phyloP scores from a whole-genome alignment of 1,140 invertebrate species.

The Limonius californicus region DNA sequence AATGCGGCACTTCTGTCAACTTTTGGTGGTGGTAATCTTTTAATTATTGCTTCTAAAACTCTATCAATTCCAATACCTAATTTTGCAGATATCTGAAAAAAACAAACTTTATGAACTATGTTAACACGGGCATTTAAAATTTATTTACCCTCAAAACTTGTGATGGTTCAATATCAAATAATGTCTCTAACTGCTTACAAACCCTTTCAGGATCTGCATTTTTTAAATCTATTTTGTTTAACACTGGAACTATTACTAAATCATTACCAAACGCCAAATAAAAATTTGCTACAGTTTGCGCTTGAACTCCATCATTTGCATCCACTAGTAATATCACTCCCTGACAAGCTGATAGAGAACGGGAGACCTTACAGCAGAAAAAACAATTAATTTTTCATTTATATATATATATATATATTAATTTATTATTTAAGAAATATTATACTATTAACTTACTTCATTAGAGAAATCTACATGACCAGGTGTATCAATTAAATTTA shows the following conservation, averaged over 20 bases:
- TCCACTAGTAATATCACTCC: conserved; percentile 93
- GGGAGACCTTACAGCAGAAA: conserved; percentile 54
- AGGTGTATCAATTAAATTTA: conserved; percentile 97
- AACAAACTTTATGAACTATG: too few relatives aligned
- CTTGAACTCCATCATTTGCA: conserved; percentile 95
- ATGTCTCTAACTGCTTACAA: conserved; percentile 69
- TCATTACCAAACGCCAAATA: conserved; percentile 84
- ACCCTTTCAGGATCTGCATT: conserved; percentile 82
- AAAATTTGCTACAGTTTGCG: conserved; percentile 97
- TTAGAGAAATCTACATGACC: conserved; percentile 98
- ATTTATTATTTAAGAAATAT: neutral
- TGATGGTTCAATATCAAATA: conserved; percentile 78
- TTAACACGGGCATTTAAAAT: neutral
- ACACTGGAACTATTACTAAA: conserved; percentile 82
- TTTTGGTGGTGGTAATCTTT: conserved; percentile 72
- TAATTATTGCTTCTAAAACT: conserved; percentile 73
- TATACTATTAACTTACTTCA: conserved; percentile 72
- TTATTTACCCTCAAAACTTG: conserved; percentile 60
- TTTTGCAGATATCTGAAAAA: conserved; percentile 80
- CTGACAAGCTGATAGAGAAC: conserved; percentile 88
- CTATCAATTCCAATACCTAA: conserved; percentile 73
- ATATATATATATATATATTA: neutral
- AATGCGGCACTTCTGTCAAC: conserved; percentile 60
- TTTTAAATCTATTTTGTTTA: conserved; percentile 97
- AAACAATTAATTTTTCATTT: too few relatives aligned